Evolutionary conservation across 2,888 invertebrate genomes (phyloP).

Genomic region (Drosophila paramelanica): DNA sequence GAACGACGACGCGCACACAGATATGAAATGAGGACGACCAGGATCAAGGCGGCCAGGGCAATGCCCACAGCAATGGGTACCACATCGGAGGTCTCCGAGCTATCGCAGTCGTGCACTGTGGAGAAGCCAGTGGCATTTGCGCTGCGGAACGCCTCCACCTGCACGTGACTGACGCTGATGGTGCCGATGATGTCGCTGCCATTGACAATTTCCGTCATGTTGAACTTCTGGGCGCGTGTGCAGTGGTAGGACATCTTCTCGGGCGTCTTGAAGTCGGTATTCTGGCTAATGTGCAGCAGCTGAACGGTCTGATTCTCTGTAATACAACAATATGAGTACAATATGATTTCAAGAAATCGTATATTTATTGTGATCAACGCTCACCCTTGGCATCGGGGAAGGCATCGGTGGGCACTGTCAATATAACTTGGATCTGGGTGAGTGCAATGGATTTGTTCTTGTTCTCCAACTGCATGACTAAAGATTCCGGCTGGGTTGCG

Average conservation of each 20-base stretch:
- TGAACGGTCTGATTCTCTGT: slow-evolving; percentile 84
- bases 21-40: slow-evolving; percentile 96
- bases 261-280: slow-evolving; percentile 86
- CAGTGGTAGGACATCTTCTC: slow-evolving; percentile 91
- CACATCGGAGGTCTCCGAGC: slow-evolving; percentile 92
- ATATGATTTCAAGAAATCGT: too few relatives aligned
- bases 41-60: slow-evolving; percentile 90
- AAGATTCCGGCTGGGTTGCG: slow-evolving; percentile 48
- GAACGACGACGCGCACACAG: slow-evolving; percentile 95
- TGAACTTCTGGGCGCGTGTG: slow-evolving; percentile 86
- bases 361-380: not conserved
- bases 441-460: slow-evolving; percentile 83
- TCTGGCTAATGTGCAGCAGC: slow-evolving; percentile 85
- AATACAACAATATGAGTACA: not conserved
- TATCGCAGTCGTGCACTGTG: slow-evolving; percentile 90
- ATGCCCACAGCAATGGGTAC: slow-evolving; percentile 99
- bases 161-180: slow-evolving; percentile 88
- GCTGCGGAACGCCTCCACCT: slow-evolving; percentile 90
- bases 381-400: slow-evolving; percentile 84
- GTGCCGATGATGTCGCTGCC: slow-evolving; percentile 82
- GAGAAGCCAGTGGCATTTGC: slow-evolving; percentile 87
- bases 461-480: slow-evolving; percentile 85
- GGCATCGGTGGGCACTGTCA: slow-evolving; percentile 77
- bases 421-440: slow-evolving; percentile 68
- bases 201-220: slow-evolving; percentile 85